Evolutionary conservation across 2,888 invertebrate species (phyloP), one percentile per base, ranked within the genome.

Genomic region (Erpobdella octoculata): DNA sequence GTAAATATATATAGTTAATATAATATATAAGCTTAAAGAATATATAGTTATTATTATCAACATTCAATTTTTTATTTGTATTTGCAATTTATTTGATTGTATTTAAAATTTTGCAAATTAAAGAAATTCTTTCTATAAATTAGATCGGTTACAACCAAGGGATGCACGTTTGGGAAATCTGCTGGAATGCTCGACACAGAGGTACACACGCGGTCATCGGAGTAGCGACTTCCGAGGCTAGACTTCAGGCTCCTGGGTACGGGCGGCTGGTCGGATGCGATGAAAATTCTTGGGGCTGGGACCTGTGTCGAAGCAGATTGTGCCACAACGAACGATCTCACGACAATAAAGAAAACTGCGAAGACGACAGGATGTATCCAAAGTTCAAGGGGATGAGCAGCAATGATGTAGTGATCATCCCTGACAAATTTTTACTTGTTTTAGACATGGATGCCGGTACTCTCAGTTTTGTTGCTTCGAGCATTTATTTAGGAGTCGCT

Each of bases 401-500:
- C 25, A 48, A 35, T n/a, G 61, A 67, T 58, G 21, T 71, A 21
- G 67, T 38, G n/a, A 58, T 69, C 33, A 59, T 71, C 33, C 59
- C 65, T 12, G 71, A 71, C 28, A 71, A 48, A 33, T 71, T 71
- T 21, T 59, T 67, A 35, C 38, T 71, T 31, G 67, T 71, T 41
- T 58, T 71, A 18, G 71, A 71, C 59, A 67, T 71, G 71, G 71
- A 71, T n/a, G 53, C 38, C 8, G 71, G 71, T 6, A 71, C 71
- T 3, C 59, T 71, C 28, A 71, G 71, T 41, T 71, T 71, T 37
- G 53, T 67, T 31, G 71, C 66, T 36, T 48, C 59, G 4, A 46
- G 58, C 28, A 59, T 41, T 37, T 71, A 67, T 25, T 41, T 71
- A 12, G 71, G 71, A 36, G 58, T 59, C 28, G 71, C 71, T n/a